phyloP scores from a whole-genome alignment of 64 coral and sea anemone genomes.

The Stichodactyla mertensii region DNA sequence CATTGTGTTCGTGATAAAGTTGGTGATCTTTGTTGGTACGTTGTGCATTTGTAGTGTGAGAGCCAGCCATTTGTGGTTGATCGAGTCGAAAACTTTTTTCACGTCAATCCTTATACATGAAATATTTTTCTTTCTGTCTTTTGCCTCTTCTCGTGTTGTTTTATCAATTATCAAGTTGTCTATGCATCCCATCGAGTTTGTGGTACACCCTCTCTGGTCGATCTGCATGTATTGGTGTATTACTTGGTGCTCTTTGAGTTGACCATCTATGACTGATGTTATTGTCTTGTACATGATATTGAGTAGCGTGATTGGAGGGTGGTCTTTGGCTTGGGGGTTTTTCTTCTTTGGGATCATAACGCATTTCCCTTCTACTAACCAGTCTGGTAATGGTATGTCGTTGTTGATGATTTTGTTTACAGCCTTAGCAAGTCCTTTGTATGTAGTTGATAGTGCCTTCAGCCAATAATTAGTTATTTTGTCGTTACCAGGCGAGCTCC shows the following conservation, averaged over 20 bases:
- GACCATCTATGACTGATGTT: neutral
- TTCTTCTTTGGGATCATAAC: neutral
- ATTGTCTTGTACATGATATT: slow-evolving; percentile 15
- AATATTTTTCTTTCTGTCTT: slow-evolving; percentile 9
- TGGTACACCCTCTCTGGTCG: slow-evolving; percentile 2
- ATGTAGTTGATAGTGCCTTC: no score
- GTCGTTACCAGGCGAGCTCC: neutral
- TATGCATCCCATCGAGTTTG: slow-evolving; percentile 3
- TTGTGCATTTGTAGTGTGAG: no score
- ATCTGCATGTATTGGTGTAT: slow-evolving; percentile 5
- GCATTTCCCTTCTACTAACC: no score
- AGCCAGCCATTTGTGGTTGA: no score
- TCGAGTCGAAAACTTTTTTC: no score
- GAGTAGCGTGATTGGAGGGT: neutral
- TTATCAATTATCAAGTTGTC: slow-evolving; percentile 14
- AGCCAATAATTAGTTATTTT: slow-evolving; percentile 18
- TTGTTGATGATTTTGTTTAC: neutral
- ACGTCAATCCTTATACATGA: neutral
- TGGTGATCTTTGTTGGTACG: no score
- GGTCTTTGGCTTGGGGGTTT: slow-evolving; percentile 19
- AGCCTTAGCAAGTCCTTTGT: slow-evolving; percentile 21
- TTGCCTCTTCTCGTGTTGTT: slow-evolving; percentile 25
- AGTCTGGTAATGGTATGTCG: no score
- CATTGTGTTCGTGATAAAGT: no score
- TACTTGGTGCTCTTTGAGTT: slow-evolving; percentile 4